A percentile compares a stretch with the other conserved stretches of the same genome.
Evolutionary conservation across 2,113 vertebrate genomes (phyloP).

Genomic region (Aplodontia rufa): DNA sequence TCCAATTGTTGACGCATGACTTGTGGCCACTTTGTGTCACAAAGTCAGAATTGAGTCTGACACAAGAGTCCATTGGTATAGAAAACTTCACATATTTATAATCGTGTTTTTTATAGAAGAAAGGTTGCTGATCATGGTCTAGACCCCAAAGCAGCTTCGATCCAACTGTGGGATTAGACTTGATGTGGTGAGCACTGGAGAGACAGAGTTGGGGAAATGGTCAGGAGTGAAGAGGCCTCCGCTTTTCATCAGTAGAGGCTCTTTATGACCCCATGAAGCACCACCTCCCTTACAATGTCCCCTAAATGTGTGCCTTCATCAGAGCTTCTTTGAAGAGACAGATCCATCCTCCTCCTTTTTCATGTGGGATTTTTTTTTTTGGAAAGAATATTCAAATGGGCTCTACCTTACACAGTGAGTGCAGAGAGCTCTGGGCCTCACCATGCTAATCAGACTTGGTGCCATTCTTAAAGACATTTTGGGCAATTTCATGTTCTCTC

Average conservation of each 20-base stretch:
- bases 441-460: conserved; percentile 62
- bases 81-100: background rate
- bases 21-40: background rate
- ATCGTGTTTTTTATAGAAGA: background rate
- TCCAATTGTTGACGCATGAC: background rate
- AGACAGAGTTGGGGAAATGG: background rate
- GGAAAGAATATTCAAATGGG: conserved; percentile 20
- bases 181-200: background rate
- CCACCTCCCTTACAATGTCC: background rate
- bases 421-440: conserved; percentile 60
- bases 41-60: background rate
- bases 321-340: conserved; percentile 62
- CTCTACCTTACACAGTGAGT: conserved; percentile 38
- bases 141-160: background rate
- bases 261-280: background rate
- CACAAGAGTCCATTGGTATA: background rate
- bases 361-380: background rate
- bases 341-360: conserved; percentile 38
- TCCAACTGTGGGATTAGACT: background rate
- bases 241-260: background rate
- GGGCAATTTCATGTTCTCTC: conserved; percentile 78
- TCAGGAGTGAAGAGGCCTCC: background rate
- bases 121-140: background rate
- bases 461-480: conserved; percentile 73
- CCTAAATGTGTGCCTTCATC: background rate